Evolutionary conservation across 1,140 invertebrate species (phyloP).

Genomic region (Sarcophaga peregrina): DNA sequence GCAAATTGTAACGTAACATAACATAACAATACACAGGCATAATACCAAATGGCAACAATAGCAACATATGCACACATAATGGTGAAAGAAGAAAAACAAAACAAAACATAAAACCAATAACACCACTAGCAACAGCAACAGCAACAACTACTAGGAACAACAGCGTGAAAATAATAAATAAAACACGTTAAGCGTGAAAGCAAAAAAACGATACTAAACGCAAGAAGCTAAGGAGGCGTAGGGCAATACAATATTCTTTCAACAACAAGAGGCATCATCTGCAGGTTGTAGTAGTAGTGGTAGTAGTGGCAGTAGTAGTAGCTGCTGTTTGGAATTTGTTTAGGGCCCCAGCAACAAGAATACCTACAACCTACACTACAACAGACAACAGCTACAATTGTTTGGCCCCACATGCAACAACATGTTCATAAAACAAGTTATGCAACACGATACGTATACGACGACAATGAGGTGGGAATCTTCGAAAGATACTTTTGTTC

Average conservation of each 20-base stretch:
- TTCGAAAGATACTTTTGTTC: too few relatives aligned
- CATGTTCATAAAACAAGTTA: background rate
- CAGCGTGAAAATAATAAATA: conserved; percentile 12
- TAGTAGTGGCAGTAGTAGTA: background rate
- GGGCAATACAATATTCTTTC: background rate
- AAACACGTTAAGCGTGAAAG: conserved; percentile 4
- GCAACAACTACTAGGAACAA: background rate
- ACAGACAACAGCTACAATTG: background rate
- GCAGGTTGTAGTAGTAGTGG: too few relatives aligned
- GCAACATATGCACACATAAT: background rate
- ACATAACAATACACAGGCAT: too few relatives aligned
- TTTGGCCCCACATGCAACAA: background rate
- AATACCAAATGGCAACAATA: too few relatives aligned
- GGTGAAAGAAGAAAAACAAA: background rate
- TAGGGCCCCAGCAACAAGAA: background rate
- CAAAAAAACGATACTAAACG: too few relatives aligned
- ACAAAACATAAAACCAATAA: background rate
- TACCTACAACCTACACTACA: background rate
- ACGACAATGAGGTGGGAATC: too few relatives aligned
- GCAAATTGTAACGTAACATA: too few relatives aligned
- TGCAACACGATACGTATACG: background rate
- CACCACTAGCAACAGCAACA: background rate
- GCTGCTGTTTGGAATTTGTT: conserved; percentile 15
- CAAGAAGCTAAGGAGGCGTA: too few relatives aligned
- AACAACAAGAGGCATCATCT: background rate